These are phyloP conservation scores for Opisthocomus hoazin DNA, from an alignment of 2,113 vertebrate genomes.

Conservation along the genomic window DNA sequence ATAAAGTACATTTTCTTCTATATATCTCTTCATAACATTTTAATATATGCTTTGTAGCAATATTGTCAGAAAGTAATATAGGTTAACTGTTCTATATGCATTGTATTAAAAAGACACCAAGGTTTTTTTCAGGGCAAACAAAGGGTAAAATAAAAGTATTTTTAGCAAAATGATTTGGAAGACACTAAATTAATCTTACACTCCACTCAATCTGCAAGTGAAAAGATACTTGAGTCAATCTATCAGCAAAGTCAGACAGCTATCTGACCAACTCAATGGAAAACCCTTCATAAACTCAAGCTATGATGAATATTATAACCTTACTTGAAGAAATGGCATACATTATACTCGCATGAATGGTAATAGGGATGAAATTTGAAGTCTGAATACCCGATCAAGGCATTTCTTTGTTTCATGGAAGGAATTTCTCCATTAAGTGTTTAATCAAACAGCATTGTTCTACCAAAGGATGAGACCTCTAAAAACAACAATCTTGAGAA, in stretches of 20 bases:
- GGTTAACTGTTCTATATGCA: background rate
- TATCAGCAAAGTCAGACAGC: constrained; percentile 39
- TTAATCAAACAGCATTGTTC: constrained; percentile 2
- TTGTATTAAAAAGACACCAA: constrained; percentile 10
- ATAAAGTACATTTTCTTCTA: background rate
- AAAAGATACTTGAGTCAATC: constrained; percentile 38
- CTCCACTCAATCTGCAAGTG: constrained; percentile 35
- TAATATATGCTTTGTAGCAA: background rate
- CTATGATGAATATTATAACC: constrained; percentile 25
- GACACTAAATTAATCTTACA: constrained; percentile 36
- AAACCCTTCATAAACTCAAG: constrained; percentile 29
- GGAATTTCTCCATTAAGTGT: background rate
- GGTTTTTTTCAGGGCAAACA: background rate
- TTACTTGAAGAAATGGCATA: background rate
- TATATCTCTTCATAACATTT: background rate
- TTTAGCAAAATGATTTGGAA: constrained; percentile 37
- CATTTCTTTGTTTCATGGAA: background rate
- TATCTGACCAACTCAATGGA: constrained; percentile 36
- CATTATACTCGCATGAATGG: background rate
- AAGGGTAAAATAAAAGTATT: constrained; percentile 38
- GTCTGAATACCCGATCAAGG: constrained; percentile 18
- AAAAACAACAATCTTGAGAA: background rate
- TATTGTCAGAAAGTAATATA: background rate
- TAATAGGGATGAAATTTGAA: background rate
- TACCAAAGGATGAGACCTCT: background rate